Evolutionary conservation across 2,797 vertebrate genomes (phyloP), one percentile per base, ranked within the genome.

Genomic region (Sphenodon punctatus): DNA sequence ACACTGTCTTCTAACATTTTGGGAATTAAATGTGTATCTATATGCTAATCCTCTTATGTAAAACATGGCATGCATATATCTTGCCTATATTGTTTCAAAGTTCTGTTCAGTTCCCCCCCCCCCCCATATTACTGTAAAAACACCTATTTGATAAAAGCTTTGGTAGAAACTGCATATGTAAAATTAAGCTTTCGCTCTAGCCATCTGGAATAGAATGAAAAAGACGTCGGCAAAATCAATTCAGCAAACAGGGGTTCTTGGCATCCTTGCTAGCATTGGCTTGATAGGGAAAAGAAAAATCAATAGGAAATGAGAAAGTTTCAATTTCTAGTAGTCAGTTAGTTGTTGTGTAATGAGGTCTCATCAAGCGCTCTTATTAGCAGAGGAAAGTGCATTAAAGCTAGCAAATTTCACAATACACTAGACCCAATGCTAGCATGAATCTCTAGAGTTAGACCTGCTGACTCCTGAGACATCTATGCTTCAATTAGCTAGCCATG

Each of bases 221-320:
- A 82, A 67, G n/a, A 41, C 80, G 32, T 53, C 46, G 30, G 39
- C 59, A 16, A 53, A 74, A 76, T 49, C 66, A 43, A 10, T 66
- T 84, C 89, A 43, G 27, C 25, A 55, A 60, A 55, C 6, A 19
- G 4, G 15, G 82, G 63, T 76, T 67, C 46, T 10, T 23, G 80
- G 5, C 27, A 15, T 43, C n/a, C 32, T 75, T 61, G 0, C 3
- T 69, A 76, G 20, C n/a, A 30, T 48, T 66, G 73, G 34, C 58
- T 81, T 39, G 58, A 67, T 59, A 85, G 19, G n/a, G 39, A 63
- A 39, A 76, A 55, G 61, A 86, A 83, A 68, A 83, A 84, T 86
- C 84, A 86, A 73, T 75, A 66, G 36, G 70, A 88, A 89, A 75
- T 46, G 10, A 79, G 70, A 32, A 51, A 67, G 36, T 51, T 77